Conservation (phyloP, 2,797 vertebrate species). For the Fundulus diaphanus region DNA sequence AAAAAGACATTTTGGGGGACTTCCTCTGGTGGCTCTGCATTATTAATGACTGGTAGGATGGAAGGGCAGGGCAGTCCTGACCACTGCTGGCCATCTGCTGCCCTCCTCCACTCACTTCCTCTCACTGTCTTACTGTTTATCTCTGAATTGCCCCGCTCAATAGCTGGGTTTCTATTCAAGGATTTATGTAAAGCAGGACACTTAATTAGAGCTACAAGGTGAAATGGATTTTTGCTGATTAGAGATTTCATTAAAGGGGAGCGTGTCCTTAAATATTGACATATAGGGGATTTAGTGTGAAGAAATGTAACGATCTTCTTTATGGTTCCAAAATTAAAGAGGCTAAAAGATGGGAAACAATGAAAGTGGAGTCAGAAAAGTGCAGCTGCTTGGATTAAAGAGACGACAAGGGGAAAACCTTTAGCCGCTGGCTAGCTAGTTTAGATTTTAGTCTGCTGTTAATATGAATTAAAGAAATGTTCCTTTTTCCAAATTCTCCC, state of each 20-base stretch:
- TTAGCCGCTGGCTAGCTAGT: neutral
- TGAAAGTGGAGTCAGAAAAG: neutral
- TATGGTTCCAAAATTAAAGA: neutral
- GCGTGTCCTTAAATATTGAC: conserved; percentile 9
- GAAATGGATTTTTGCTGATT: conserved; percentile 32
- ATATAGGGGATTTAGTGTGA: neutral
- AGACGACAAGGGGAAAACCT: neutral
- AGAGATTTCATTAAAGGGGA: neutral
- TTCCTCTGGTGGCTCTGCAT: conserved; percentile 61
- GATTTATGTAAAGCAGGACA: conserved; percentile 44
- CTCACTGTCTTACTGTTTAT: conserved; percentile 9
- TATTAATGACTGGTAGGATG: conserved; percentile 62
- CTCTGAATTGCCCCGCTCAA: conserved; percentile 3
- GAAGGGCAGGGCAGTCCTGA: conserved; percentile 67
- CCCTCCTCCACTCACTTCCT: conserved; percentile 22
- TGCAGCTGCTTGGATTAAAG: too few species aligned
- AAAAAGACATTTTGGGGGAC: conserved; percentile 24
- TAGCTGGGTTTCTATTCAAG: conserved; percentile 27
- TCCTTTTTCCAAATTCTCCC: neutral
- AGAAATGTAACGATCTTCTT: conserved; percentile 4
- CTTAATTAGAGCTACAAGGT: conserved; percentile 34
- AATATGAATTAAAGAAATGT: neutral
- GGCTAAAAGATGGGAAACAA: neutral
- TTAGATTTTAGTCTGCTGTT: neutral
- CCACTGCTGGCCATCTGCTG: conserved; percentile 80